phyloP scores from a whole-genome alignment of 2,113 vertebrate species.

The Phalacrocorax brasilianus region DNA sequence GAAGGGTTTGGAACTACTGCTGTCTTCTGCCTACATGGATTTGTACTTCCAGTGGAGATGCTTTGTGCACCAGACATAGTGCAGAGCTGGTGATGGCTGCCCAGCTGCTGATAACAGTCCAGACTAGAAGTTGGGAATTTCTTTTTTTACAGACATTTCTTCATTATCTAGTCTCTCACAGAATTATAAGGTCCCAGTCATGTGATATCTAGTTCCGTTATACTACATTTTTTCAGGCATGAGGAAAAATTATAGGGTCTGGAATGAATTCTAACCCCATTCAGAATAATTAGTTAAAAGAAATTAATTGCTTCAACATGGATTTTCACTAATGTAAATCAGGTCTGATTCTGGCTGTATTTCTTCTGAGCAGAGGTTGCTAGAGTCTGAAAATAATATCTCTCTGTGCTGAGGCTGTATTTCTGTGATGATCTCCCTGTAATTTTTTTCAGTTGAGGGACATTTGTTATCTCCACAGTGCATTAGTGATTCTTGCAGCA shows the following conservation, averaged over 20 bases:
- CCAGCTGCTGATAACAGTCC: not conserved
- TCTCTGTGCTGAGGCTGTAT: not conserved
- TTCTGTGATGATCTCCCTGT: not conserved
- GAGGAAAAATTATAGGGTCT: not conserved
- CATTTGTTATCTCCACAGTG: not conserved
- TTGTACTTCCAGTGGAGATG: not conserved
- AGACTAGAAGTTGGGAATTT: not conserved
- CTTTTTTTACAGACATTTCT: not conserved
- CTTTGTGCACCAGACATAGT: not conserved
- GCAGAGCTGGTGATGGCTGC: not conserved
- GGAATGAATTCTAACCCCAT: not conserved
- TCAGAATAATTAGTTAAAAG: conserved; percentile 31
- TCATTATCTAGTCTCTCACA: not conserved
- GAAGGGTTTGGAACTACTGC: not conserved
- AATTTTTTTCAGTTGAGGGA: conserved; percentile 17
- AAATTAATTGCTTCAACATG: not conserved
- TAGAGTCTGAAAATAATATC: not conserved
- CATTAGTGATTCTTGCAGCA: not conserved
- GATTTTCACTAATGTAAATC: not conserved
- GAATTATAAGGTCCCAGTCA: not conserved
- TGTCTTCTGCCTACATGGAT: not conserved
- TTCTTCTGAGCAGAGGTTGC: not conserved
- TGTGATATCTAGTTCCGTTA: not conserved
- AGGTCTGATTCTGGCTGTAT: not conserved
- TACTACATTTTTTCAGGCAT: not conserved